Conservation (phyloP, 2,113 vertebrate species). For the Hypocryptadius cinnamomeus region DNA sequence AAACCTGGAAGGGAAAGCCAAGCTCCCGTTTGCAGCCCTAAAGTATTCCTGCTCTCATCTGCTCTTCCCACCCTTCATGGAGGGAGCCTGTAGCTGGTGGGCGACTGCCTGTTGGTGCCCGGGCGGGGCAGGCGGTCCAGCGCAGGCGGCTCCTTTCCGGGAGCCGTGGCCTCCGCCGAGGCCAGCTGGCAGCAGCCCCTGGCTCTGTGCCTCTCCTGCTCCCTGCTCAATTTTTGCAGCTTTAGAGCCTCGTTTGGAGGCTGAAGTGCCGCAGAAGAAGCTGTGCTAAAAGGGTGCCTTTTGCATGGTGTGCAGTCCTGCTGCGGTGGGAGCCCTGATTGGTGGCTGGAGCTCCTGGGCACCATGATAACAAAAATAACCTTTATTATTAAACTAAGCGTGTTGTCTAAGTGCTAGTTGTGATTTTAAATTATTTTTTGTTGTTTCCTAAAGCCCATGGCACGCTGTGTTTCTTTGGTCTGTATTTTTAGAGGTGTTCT, state of each 20-base stretch:
- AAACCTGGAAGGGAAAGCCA: neutral
- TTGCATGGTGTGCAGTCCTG: neutral
- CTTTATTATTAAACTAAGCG: accelerated
- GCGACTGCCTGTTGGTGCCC: neutral
- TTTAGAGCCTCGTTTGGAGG: neutral
- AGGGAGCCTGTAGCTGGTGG: neutral
- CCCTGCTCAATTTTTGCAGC: neutral
- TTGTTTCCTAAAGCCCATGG: neutral
- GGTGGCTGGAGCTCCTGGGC: neutral
- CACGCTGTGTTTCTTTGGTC: neutral
- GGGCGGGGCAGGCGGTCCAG: accelerated
- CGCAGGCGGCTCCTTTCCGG: neutral
- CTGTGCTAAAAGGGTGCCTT: neutral
- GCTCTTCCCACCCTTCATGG: neutral
- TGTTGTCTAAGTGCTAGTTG: neutral
- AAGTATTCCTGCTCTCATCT: neutral
- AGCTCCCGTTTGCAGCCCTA: neutral
- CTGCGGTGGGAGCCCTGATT: neutral
- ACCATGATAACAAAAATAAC: neutral
- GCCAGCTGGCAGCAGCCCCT: conserved; percentile 9
- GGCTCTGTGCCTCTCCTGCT: neutral
- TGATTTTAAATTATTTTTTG: neutral
- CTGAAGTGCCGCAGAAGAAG: neutral
- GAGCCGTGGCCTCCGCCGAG: neutral
- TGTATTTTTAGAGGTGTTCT: neutral